Evolutionary conservation across 2,113 vertebrate species (phyloP), one percentile per base, ranked within the genome.

Genomic region (Ceyx melanurus): DNA sequence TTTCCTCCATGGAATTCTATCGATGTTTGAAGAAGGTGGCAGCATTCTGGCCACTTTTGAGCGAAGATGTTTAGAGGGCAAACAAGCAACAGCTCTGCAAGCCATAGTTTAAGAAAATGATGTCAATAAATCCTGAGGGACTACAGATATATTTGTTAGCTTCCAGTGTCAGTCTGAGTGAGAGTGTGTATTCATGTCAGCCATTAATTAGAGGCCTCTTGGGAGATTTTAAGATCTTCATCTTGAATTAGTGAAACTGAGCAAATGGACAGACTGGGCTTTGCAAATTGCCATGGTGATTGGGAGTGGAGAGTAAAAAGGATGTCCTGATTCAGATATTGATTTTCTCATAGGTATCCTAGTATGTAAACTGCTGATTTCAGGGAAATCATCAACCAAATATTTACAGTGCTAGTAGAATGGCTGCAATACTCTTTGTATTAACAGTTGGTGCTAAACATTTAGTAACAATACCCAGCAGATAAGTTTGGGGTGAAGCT

Each of bases 171-270:
- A 85, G 68, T 82, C 35, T 80, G 73, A 57, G 37, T 37, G 62
- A 40, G 31, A 65, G 13, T 87, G 45, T 82, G 6, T 73, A 82
- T 95, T 96, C 40, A 61, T 82, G 75, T 84, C 85, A 94, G 64
- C 61, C 78, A 86, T 91, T 97, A 97, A 97, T 96, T 97, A 96
- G 94, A 67, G 77, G 33, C 28, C 93, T 81, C 80, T 88, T 88
- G 87, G 89, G 91, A 86, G 33, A 91, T 70, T 88, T 97, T 94
- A 96, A 95, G 86, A 72, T 96, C 93, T 97, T 94, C 92, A 93
- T 96, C 56, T 87, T 91, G 76, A 79, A 89, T 97, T 93, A 96
- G 82, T 67, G 68, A 94, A 92, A 89, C 42, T 48, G 54, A 94
- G 76, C 58, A 92, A 95, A 96, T 94, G 54, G 54, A 88, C 53